Conservation (phyloP, 2,888 invertebrate genomes). For the Parnassius smintheus region DNA sequence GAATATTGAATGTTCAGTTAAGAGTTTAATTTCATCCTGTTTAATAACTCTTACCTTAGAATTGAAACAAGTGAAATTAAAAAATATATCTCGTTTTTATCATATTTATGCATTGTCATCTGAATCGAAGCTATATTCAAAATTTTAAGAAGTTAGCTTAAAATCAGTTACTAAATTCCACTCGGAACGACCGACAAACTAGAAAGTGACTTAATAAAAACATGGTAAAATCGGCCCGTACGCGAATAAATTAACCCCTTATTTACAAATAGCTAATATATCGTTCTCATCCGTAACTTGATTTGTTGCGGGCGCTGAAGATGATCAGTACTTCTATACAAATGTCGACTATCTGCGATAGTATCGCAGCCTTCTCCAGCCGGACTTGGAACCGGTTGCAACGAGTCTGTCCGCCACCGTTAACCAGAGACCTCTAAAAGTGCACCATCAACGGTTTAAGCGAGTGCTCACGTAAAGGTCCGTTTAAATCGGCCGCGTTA, state of each 20-base stretch:
- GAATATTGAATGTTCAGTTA: too few species aligned
- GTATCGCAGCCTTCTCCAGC: conserved; percentile 51
- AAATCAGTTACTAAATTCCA: too few species aligned
- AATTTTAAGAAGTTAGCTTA: too few species aligned
- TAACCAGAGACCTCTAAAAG: conserved; percentile 27
- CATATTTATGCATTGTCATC: too few species aligned
- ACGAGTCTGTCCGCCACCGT: conserved; percentile 50
- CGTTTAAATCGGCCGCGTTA: conserved; percentile 31
- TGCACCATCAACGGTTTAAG: conserved; percentile 1
- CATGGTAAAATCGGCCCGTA: too few species aligned
- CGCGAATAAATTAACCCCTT: background rate
- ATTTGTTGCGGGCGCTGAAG: conserved; percentile 12
- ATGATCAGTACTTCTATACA: conserved; percentile 31
- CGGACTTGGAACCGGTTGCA: conserved; percentile 67
- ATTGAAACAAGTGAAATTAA: too few species aligned
- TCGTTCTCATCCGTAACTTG: conserved; percentile 3
- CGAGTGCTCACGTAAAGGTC: conserved; percentile 12
- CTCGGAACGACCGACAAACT: too few species aligned
- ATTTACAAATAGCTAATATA: conserved; percentile 6
- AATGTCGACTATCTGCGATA: conserved; percentile 52
- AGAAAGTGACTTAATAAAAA: too few species aligned
- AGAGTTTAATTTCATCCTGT: too few species aligned
- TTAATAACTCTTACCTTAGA: too few species aligned
- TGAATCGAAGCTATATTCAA: too few species aligned
- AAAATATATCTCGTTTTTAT: too few species aligned